These are phyloP conservation scores for Choristoneura fumiferana DNA, from an alignment of 1,140 invertebrate genomes.

Conservation along the genomic window DNA sequence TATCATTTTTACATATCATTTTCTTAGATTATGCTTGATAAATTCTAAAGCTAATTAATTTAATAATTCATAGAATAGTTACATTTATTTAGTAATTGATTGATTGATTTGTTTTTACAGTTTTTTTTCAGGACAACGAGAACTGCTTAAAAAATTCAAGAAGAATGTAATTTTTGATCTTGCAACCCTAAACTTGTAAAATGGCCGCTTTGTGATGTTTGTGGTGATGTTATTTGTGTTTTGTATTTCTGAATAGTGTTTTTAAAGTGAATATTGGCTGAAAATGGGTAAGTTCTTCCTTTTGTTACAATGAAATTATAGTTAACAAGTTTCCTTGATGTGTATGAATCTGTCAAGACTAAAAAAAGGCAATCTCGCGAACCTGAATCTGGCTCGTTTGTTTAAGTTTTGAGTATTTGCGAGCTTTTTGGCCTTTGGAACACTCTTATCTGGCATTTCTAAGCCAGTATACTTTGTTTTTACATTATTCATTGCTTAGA, in stretches of 20 bases:
- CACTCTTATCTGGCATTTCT: no score
- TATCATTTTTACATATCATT: no score
- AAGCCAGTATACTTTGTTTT: no score
- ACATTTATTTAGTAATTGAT: no score
- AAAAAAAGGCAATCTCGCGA: neutral
- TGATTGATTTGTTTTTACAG: no score
- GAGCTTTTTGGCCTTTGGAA: no score
- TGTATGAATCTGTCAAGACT: neutral
- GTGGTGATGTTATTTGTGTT: constrained; percentile 56
- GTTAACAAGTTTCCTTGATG: neutral
- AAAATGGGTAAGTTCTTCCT: constrained; percentile 56
- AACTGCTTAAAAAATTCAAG: neutral
- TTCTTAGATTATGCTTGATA: no score
- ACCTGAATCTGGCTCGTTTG: constrained; percentile 3
- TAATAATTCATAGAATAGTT: no score
- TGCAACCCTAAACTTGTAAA: constrained; percentile 48
- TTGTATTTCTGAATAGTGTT: constrained; percentile 41
- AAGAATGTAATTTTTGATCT: constrained; percentile 21
- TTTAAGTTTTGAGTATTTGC: neutral
- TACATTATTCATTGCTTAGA: no score
- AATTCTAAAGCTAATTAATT: no score
- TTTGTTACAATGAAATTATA: neutral
- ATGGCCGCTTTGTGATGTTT: constrained; percentile 68
- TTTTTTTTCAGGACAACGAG: neutral
- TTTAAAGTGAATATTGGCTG: constrained; percentile 37